Conservation (phyloP, 2,888 invertebrate species). For the Lycocerus yunnanus region DNA sequence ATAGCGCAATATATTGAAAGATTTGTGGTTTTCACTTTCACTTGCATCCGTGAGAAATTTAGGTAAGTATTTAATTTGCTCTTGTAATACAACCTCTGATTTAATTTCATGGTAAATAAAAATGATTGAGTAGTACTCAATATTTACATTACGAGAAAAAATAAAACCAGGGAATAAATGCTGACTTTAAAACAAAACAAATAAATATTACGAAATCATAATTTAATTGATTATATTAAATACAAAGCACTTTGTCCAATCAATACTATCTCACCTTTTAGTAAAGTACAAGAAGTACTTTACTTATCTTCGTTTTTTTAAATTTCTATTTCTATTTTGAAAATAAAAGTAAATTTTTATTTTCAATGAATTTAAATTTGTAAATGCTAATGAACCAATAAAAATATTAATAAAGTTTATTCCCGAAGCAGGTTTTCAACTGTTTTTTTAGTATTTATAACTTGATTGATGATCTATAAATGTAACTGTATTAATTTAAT, state of each 20-base stretch:
- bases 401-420: background rate
- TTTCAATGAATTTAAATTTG: background rate
- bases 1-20: slow-evolving; percentile 1
- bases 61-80: background rate
- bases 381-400: background rate
- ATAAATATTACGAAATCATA: background rate
- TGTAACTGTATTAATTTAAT: background rate
- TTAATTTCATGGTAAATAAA: background rate
- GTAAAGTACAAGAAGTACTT: no score
- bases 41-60: slow-evolving; percentile 26
- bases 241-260: no score
- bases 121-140: background rate
- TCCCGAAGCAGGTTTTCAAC: background rate
- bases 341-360: background rate
- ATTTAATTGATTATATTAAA: background rate
- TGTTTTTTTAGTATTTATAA: background rate
- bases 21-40: slow-evolving; percentile 20
- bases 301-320: background rate
- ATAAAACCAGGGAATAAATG: background rate
- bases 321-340: background rate
- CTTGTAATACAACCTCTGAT: background rate
- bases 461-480: background rate
- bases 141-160: background rate
- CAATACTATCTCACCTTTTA: no score
- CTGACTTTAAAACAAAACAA: background rate